Percentiles rank a stretch among this genome's conserved stretches.
These are phyloP conservation scores for Pandion haliaetus DNA, from an alignment of 2,113 vertebrate species.

Conservation along the genomic window DNA sequence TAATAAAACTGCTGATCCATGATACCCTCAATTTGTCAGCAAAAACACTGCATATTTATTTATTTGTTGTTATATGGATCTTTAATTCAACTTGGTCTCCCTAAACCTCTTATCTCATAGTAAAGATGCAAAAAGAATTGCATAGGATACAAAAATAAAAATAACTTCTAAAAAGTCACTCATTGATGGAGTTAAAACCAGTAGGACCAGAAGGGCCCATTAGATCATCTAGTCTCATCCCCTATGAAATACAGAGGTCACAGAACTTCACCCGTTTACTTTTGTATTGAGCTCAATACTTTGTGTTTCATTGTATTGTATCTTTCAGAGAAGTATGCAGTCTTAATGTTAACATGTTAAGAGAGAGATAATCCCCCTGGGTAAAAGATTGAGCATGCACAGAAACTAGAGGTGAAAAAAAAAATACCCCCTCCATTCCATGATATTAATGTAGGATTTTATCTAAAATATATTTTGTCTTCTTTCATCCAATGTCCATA, in stretches of 20 bases:
- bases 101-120: not conserved
- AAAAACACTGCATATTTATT: not conserved
- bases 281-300: not conserved
- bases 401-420: not conserved
- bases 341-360: not conserved
- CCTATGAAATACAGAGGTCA: not conserved
- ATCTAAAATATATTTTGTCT: not conserved
- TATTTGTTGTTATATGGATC: not conserved
- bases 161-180: not conserved
- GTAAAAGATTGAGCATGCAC: not conserved
- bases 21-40: constrained; percentile 34
- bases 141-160: not conserved
- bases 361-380: not conserved
- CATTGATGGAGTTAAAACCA: not conserved
- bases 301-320: not conserved
- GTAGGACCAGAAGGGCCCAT: not conserved
- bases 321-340: not conserved
- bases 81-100: not conserved
- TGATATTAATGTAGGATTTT: not conserved
- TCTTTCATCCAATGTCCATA: not conserved
- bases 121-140: not conserved
- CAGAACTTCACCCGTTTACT: not conserved
- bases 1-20: constrained; percentile 53
- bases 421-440: not conserved
- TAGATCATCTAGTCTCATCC: not conserved